Conservation (phyloP, 2,888 invertebrate genomes). For the Leucoma salicis region DNA sequence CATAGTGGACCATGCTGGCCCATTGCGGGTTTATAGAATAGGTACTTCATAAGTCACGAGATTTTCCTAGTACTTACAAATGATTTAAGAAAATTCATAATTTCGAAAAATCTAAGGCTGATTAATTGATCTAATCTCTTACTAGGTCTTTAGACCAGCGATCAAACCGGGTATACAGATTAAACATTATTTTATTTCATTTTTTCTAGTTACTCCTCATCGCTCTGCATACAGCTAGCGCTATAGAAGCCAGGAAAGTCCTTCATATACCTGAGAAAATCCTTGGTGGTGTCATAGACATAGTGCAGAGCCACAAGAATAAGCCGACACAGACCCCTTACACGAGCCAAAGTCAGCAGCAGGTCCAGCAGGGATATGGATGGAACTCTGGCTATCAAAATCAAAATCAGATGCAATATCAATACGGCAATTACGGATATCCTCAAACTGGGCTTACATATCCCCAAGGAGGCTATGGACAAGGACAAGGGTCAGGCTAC, state of each 20-base stretch:
- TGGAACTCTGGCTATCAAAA: constrained; percentile 36
- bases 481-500: constrained; percentile 14
- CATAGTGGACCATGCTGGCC: too few relatives aligned
- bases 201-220: constrained; percentile 43
- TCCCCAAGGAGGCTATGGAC: constrained; percentile 28
- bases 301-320: constrained; percentile 68
- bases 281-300: constrained; percentile 72
- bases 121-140: too few relatives aligned
- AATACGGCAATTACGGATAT: constrained; percentile 39
- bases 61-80: too few relatives aligned
- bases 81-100: too few relatives aligned
- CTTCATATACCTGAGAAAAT: constrained; percentile 70
- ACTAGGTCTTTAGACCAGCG: too few relatives aligned
- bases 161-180: too few relatives aligned
- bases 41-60: too few relatives aligned
- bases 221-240: constrained; percentile 24
- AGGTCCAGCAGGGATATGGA: constrained; percentile 41
- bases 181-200: too few relatives aligned
- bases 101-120: too few relatives aligned
- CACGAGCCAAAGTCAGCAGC: constrained; percentile 27
- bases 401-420: constrained; percentile 41
- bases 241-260: constrained; percentile 46
- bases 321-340: constrained; percentile 42
- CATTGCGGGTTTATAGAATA: too few relatives aligned
- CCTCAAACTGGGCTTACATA: constrained; percentile 23